Conservation (phyloP, 1,140 invertebrate species). For the Caligus rogercresseyi region DNA sequence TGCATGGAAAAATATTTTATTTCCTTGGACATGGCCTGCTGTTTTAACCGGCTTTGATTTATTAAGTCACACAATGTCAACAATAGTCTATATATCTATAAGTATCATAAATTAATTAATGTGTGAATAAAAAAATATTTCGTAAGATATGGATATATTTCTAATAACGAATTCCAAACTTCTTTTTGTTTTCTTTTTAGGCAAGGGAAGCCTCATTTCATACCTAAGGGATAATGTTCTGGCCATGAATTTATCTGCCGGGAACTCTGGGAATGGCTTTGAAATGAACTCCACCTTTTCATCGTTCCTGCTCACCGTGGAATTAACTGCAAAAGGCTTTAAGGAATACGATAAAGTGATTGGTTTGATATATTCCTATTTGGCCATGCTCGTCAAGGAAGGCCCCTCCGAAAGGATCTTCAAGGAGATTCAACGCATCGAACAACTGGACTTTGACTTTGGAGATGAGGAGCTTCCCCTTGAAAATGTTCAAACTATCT, state of each 20-base stretch:
- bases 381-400: constrained; percentile 43
- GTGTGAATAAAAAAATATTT: too few species aligned
- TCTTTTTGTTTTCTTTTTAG: too few species aligned
- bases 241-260: constrained; percentile 3
- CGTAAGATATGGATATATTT: too few species aligned
- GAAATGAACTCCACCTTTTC: constrained; percentile 13
- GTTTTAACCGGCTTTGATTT: too few species aligned
- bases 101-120: too few species aligned
- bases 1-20: too few species aligned
- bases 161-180: too few species aligned
- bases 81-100: too few species aligned
- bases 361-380: constrained; percentile 31
- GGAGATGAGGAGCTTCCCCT: constrained; percentile 44
- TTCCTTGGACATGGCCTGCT: too few species aligned
- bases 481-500: constrained; percentile 58
- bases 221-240: constrained; percentile 10
- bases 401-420: constrained; percentile 48
- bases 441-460: constrained; percentile 32
- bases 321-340: constrained; percentile 9
- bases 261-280: constrained; percentile 13
- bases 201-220: constrained; percentile 1
- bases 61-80: too few species aligned
- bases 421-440: constrained; percentile 52
- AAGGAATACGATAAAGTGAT: neutral
- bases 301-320: neutral